phyloP scores from a whole-genome alignment of 1,140 invertebrate genomes.

The Orius insidiosus region DNA sequence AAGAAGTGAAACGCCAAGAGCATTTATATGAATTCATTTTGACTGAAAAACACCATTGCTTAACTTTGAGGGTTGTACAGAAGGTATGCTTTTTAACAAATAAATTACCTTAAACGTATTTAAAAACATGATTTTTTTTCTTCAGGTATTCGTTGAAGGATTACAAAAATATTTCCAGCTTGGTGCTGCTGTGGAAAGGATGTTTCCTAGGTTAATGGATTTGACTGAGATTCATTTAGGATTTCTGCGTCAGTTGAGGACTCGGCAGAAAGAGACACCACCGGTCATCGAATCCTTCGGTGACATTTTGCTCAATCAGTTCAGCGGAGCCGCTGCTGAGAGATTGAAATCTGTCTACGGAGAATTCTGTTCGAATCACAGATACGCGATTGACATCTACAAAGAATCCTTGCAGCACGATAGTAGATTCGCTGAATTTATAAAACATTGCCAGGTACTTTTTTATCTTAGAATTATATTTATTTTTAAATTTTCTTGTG shows the following conservation, averaged over 20 bases:
- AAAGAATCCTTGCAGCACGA: conserved; percentile 60
- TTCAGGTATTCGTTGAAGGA: conserved; percentile 81
- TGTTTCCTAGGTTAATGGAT: conserved; percentile 76
- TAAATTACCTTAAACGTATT: conserved; percentile 7
- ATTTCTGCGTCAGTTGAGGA: conserved; percentile 59
- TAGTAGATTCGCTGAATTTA: too few relatives aligned
- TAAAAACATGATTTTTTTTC: too few relatives aligned
- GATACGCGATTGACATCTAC: conserved; percentile 60
- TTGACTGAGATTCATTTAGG: conserved; percentile 71
- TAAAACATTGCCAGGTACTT: conserved; percentile 59
- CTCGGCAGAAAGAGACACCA: conserved; percentile 50
- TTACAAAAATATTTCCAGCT: conserved; percentile 57
- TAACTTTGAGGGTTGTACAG: conserved; percentile 84
- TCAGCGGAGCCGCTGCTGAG: conserved; percentile 39
- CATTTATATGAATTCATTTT: conserved; percentile 91
- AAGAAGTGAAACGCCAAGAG: conserved; percentile 81
- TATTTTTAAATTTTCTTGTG: conserved; percentile 18
- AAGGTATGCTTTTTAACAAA: conserved; percentile 32
- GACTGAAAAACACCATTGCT: conserved; percentile 90
- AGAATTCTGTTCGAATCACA: conserved; percentile 79
- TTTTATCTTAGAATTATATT: conserved; percentile 25
- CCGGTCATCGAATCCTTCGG: conserved; percentile 62
- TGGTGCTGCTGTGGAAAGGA: conserved; percentile 51
- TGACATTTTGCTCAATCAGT: conserved; percentile 71
- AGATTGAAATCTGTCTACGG: conserved; percentile 63